Conservation (phyloP, 2,113 vertebrate genomes). For the Mobula hypostoma region DNA sequence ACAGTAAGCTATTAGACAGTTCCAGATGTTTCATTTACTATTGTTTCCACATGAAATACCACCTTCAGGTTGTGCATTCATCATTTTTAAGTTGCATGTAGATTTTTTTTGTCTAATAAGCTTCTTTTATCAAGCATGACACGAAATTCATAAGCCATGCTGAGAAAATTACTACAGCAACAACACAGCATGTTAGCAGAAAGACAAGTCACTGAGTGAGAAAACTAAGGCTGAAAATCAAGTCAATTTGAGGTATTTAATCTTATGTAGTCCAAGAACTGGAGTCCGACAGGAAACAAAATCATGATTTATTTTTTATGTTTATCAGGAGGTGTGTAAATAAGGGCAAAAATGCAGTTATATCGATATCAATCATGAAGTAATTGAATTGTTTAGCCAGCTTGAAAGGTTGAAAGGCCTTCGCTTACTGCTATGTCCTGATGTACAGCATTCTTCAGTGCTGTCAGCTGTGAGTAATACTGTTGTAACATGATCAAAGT, state of each 20-base stretch:
- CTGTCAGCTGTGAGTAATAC: too few species aligned
- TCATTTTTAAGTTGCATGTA: not conserved
- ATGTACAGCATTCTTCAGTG: too few species aligned
- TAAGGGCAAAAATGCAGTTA: too few species aligned
- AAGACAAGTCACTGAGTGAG: conserved; percentile 15
- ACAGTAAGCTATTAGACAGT: not conserved
- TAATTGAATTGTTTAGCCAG: too few species aligned
- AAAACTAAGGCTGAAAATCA: not conserved
- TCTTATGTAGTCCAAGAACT: not conserved
- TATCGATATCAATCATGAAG: too few species aligned
- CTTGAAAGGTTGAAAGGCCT: too few species aligned
- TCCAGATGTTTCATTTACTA: not conserved
- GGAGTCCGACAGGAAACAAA: not conserved
- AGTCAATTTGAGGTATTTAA: not conserved
- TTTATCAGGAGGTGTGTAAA: too few species aligned
- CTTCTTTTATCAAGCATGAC: not conserved
- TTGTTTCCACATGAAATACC: conserved; percentile 5
- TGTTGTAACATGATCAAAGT: too few species aligned
- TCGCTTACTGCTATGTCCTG: too few species aligned
- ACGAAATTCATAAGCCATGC: not conserved
- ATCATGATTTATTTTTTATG: not conserved
- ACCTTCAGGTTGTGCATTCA: not conserved
- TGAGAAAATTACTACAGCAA: not conserved
- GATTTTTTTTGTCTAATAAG: not conserved
- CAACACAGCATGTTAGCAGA: not conserved